Conservation (phyloP, 2,113 vertebrate species). For the Xenotilapia leptura region DNA sequence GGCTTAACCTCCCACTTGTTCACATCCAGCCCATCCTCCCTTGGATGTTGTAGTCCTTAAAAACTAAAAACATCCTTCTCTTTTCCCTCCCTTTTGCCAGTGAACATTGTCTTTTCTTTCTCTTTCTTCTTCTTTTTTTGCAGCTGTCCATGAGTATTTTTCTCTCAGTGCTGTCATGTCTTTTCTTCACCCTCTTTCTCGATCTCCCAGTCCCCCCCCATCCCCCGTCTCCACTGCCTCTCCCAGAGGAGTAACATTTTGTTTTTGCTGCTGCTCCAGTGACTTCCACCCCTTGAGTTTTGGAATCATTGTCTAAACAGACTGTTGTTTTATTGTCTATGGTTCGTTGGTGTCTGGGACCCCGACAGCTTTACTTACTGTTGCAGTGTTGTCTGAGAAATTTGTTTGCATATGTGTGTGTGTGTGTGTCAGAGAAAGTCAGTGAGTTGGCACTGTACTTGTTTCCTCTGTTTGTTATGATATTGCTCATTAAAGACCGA, state of each 20-base stretch:
- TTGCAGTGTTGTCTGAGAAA: neutral
- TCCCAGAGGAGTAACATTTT: neutral
- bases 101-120: neutral
- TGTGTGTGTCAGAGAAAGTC: neutral
- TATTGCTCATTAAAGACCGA: neutral
- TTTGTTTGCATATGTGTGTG: neutral
- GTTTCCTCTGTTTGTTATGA: neutral
- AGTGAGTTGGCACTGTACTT: neutral
- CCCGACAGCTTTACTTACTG: neutral
- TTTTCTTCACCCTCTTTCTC: neutral
- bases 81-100: neutral
- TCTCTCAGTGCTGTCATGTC: neutral
- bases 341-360: neutral
- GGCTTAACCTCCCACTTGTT: neutral
- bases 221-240: neutral
- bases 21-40: neutral
- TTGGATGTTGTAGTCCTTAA: neutral
- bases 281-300: constrained; percentile 3
- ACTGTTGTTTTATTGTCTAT: constrained; percentile 5
- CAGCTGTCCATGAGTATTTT: neutral
- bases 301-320: neutral
- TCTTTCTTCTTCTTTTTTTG: neutral
- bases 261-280: constrained; percentile 4
- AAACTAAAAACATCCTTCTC: neutral
- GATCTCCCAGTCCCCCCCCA: neutral